Evolutionary conservation across 2,888 invertebrate species (phyloP), one percentile per base, ranked within the genome.

Genomic region (Eurytoma adleriae): DNA sequence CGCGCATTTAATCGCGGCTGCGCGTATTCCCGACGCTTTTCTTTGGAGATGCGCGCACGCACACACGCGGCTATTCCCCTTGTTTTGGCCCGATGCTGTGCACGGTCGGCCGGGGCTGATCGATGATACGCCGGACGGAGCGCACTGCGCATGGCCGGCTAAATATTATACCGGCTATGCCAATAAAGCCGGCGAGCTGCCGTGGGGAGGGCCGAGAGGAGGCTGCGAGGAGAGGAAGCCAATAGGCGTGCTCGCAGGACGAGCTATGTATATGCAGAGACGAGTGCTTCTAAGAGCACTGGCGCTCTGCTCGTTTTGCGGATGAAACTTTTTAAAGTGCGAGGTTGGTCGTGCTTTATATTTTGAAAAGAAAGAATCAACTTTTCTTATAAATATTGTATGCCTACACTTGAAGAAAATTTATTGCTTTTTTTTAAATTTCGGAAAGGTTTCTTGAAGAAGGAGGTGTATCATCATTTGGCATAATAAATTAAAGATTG

Each of bases 31-130:
- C 62, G 18, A 52, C 77, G 74, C 62, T 62, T 71, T 80, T 79
- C 82, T 68, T 72, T 84, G 24, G 61, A 27, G 61, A 3, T 10
- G 16, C 7, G 30, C 30, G 61, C 59, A 24, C 24, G 24, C 5
- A 87, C 87, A 86, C 84, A 84, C 86, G 86, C 84, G 86, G n/a
- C 85, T 86, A 87, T 84, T 88, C 88, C 89, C 88, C 88, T 90
- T 89, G 89, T 90, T 90, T 90, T 89, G 88, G 88, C 87, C 89
- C 90, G 90, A 90, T 90, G n/a, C n/a, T n/a, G n/a, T n/a, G n/a
- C n/a, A n/a, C n/a, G 88, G 89, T 90, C 88, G 86, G 87, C 85
- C 85, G 84, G 64, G 88, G 88, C 90, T 90, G 89, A 90, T 90
- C 90, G 90, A 90, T 90, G 89, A 90, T 90, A 90, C 88, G 88